Evolutionary conservation across 2,888 invertebrate genomes (phyloP).

Genomic region (Drosophila nigricruria): DNA sequence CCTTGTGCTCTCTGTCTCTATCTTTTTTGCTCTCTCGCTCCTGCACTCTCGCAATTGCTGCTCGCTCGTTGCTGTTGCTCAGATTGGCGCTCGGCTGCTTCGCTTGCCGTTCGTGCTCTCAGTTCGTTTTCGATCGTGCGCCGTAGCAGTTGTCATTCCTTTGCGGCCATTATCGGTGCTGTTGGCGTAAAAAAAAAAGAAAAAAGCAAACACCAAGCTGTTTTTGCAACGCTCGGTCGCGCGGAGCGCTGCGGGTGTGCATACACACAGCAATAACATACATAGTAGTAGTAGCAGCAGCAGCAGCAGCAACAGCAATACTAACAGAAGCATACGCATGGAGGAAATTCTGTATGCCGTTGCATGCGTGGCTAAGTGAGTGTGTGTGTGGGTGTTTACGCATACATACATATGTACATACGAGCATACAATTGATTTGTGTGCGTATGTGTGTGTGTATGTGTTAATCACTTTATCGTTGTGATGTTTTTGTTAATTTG

Average conservation of each 20-base stretch:
- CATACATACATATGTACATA: conserved; percentile 11
- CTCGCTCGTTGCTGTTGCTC: conserved; percentile 22
- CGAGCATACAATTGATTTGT: conserved; percentile 10
- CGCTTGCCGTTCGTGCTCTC: conserved; percentile 27
- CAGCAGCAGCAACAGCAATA: conserved; percentile 27
- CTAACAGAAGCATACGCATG: conserved; percentile 46
- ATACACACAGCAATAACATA: conserved; percentile 38
- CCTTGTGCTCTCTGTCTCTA: conserved; percentile 15
- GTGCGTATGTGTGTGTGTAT: conserved; percentile 24
- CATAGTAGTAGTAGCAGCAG: conserved; percentile 17
- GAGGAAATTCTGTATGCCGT: conserved; percentile 57
- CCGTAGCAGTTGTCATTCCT: conserved; percentile 70
- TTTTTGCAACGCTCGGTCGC: conserved; percentile 64
- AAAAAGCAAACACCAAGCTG: conserved; percentile 39
- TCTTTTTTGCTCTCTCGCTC: conserved; percentile 8
- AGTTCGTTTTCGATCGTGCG: conserved; percentile 80
- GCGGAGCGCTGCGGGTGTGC: conserved; percentile 62
- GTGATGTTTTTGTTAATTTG: conserved; percentile 66
- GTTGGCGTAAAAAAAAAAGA: conserved; percentile 36
- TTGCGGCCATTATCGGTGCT: conserved; percentile 43
- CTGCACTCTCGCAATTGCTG: conserved; percentile 11
- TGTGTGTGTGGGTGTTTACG: conserved; percentile 38
- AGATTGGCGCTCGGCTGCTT: conserved; percentile 25
- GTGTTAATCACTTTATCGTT: conserved; percentile 59
- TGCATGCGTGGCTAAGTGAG: conserved; percentile 67